These are phyloP conservation scores for Diuraphis noxia DNA, from an alignment of 1,140 invertebrate species.

Conservation along the genomic window DNA sequence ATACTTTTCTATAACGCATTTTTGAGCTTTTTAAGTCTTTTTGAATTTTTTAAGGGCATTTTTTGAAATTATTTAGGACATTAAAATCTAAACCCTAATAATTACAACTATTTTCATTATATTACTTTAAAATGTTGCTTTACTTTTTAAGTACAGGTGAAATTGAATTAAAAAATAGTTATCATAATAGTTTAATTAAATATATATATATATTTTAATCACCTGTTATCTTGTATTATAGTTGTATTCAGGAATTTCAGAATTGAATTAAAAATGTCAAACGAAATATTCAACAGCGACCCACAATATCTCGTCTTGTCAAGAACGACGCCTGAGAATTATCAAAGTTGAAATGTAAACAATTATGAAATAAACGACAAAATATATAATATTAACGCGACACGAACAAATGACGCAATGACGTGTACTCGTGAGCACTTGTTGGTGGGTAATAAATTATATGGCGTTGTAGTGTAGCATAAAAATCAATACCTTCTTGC, in stretches of 20 bases:
- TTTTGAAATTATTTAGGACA: no score
- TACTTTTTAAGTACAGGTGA: neutral
- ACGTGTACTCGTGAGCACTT: neutral
- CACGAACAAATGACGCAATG: neutral
- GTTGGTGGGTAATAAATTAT: neutral
- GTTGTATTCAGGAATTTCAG: neutral
- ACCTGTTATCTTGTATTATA: neutral
- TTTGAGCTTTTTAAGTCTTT: no score
- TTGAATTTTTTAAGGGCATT: no score
- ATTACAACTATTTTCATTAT: neutral
- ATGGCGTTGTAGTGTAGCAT: neutral
- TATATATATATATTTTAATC: neutral
- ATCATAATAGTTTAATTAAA: neutral
- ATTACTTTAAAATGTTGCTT: neutral
- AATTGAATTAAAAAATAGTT: neutral
- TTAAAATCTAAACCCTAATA: no score
- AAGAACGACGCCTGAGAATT: neutral
- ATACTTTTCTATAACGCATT: no score
- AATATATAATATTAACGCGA: neutral
- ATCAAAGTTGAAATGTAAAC: neutral
- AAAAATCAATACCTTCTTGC: neutral
- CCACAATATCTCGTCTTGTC: neutral
- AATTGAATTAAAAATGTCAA: neutral
- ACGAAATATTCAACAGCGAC: neutral
- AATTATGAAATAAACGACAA: neutral